Evolutionary conservation across 2,113 vertebrate genomes (phyloP).

Genomic region (Calonectris borealis): DNA sequence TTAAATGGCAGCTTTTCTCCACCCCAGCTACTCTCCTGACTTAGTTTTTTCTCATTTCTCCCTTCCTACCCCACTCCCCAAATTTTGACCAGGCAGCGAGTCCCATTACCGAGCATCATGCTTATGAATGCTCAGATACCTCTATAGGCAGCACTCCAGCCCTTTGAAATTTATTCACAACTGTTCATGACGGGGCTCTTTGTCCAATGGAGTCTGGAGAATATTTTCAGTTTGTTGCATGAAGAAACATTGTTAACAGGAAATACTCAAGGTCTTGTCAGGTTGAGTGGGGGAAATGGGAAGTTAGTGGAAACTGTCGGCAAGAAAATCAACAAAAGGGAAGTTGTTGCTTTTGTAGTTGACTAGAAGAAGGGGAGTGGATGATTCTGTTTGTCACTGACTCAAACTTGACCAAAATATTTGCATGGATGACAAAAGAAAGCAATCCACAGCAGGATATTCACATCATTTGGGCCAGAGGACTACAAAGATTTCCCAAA

Average conservation of each 20-base stretch:
- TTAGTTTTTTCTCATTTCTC: not conserved
- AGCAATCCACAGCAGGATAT: not conserved
- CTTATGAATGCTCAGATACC: not conserved
- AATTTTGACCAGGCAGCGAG: not conserved
- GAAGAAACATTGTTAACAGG: not conserved
- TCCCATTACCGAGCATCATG: not conserved
- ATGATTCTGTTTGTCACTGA: not conserved
- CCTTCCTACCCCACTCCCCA: not conserved
- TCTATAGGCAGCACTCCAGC: not conserved
- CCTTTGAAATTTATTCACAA: not conserved
- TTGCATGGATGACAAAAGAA: not conserved
- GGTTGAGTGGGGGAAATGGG: not conserved
- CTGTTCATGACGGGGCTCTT: not conserved
- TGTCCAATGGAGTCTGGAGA: not conserved
- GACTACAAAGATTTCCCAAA: not conserved
- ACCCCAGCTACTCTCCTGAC: rapidly evolving
- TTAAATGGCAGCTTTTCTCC: not conserved
- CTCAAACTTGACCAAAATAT: not conserved
- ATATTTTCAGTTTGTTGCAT: not conserved
- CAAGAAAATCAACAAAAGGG: not conserved
- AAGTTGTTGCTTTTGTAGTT: not conserved
- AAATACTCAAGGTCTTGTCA: not conserved
- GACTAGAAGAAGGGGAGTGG: not conserved
- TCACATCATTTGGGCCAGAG: not conserved
- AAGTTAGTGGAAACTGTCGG: not conserved